Evolutionary conservation across 1,140 invertebrate species (phyloP).

Genomic region (Drosophila rhopaloa): DNA sequence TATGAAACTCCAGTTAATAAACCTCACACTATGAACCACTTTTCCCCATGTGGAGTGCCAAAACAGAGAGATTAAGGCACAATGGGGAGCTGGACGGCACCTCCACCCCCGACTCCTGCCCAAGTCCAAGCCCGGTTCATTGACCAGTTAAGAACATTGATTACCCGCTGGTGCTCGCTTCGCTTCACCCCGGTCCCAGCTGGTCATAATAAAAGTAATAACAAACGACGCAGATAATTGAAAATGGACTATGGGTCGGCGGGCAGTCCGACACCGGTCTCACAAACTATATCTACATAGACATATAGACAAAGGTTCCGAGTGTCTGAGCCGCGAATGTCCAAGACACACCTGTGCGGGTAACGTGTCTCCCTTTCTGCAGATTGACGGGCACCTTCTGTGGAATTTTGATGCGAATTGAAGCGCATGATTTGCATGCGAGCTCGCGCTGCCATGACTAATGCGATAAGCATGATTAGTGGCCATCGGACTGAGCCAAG

Average conservation of each 20-base stretch:
- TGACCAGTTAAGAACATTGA: constrained; percentile 84
- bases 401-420: constrained; percentile 79
- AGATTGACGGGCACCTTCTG: constrained; percentile 62
- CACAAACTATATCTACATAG: constrained; percentile 28
- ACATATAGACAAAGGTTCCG: constrained; percentile 57
- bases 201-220: constrained; percentile 80
- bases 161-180: constrained; percentile 66
- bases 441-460: constrained; percentile 73
- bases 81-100: constrained; percentile 37
- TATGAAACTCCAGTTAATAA: not conserved
- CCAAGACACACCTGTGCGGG: constrained; percentile 49
- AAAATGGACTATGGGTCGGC: constrained; percentile 78
- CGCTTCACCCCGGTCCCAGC: constrained; percentile 17
- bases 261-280: constrained; percentile 14
- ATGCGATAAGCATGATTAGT: constrained; percentile 83
- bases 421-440: constrained; percentile 79
- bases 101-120: constrained; percentile 5
- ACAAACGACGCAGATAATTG: constrained; percentile 82
- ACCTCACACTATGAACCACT: not conserved
- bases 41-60: constrained; percentile 55
- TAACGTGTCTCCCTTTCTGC: constrained; percentile 28
- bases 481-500: constrained; percentile 35
- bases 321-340: constrained; percentile 29
- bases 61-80: constrained; percentile 54
- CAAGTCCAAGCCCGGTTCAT: constrained; percentile 56